Conservation (phyloP, 1,140 invertebrate genomes). For the Dreissena polymorpha region DNA sequence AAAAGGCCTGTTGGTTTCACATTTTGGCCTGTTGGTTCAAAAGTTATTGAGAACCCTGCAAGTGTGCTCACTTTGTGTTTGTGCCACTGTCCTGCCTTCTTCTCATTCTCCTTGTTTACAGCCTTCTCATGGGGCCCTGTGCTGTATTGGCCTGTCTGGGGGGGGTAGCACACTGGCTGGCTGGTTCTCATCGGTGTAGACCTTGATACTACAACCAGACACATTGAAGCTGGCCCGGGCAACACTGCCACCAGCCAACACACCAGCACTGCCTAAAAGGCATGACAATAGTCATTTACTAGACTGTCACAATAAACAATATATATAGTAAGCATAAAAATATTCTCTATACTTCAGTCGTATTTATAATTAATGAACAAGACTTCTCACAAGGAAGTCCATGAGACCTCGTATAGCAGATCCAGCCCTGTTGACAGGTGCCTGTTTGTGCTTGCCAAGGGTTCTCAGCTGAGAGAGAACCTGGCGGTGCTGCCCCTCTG, state of each 20-base stretch:
- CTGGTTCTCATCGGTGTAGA: slow-evolving; percentile 72
- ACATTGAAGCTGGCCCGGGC: not conserved
- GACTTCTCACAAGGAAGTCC: no score
- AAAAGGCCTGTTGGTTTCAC: no score
- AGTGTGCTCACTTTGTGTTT: slow-evolving; percentile 64
- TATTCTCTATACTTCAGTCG: no score
- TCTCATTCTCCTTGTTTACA: slow-evolving; percentile 76
- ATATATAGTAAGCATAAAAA: no score
- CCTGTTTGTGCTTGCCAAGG: slow-evolving; percentile 62
- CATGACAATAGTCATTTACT: not conserved
- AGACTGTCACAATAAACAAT: no score
- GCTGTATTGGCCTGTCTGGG: slow-evolving; percentile 69
- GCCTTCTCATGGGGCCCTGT: slow-evolving; percentile 59
- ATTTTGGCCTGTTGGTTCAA: no score
- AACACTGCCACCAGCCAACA: slow-evolving; percentile 18
- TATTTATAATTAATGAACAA: no score
- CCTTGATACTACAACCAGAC: slow-evolving; percentile 44
- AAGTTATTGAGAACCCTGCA: no score
- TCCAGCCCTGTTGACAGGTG: slow-evolving; percentile 68
- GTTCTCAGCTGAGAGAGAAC: slow-evolving; percentile 69
- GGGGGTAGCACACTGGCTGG: slow-evolving; percentile 44
- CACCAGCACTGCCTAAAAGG: slow-evolving; percentile 52
- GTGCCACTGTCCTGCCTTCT: slow-evolving; percentile 76
- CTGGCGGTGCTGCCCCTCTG: slow-evolving; percentile 61
- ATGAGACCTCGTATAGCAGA: slow-evolving; percentile 59